A percentile compares a stretch with the other conserved stretches of the same genome.
These are phyloP conservation scores for Rhipidura dahli DNA, from an alignment of 2,113 vertebrate species.

Conservation along the genomic window DNA sequence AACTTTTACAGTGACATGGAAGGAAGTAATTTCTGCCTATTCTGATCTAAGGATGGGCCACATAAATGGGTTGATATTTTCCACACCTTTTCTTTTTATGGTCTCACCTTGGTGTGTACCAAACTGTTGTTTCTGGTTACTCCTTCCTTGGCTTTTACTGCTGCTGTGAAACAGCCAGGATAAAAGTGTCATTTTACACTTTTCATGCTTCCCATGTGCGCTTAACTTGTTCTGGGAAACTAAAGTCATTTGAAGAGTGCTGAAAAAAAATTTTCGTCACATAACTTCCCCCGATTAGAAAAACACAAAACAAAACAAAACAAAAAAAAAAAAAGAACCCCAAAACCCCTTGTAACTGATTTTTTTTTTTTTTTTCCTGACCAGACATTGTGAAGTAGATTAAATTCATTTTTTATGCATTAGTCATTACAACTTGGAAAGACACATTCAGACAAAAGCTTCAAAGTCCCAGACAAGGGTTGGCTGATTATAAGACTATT, in stretches of 20 bases:
- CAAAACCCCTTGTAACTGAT: background rate
- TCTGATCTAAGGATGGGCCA: background rate
- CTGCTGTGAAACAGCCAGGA: background rate
- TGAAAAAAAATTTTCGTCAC: background rate
- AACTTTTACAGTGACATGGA: background rate
- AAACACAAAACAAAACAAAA: background rate
- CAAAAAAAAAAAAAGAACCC: background rate
- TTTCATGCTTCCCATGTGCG: background rate
- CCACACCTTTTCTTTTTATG: background rate
- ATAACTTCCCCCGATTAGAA: fast-evolving
- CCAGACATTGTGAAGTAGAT: background rate
- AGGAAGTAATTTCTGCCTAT: background rate
- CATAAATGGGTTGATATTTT: background rate
- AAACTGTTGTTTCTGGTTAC: background rate
- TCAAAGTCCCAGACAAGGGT: background rate
- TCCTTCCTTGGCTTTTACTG: background rate
- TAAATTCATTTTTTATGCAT: background rate
- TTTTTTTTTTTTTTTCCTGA: background rate
- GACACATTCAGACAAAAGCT: background rate
- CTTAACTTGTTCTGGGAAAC: background rate
- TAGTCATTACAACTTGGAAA: background rate
- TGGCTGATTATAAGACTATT: background rate
- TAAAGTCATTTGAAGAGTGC: background rate
- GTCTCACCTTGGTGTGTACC: fast-evolving
- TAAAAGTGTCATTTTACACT: background rate